phyloP scores from a whole-genome alignment of 2,888 invertebrate genomes.

The Scrobipalpa costella region DNA sequence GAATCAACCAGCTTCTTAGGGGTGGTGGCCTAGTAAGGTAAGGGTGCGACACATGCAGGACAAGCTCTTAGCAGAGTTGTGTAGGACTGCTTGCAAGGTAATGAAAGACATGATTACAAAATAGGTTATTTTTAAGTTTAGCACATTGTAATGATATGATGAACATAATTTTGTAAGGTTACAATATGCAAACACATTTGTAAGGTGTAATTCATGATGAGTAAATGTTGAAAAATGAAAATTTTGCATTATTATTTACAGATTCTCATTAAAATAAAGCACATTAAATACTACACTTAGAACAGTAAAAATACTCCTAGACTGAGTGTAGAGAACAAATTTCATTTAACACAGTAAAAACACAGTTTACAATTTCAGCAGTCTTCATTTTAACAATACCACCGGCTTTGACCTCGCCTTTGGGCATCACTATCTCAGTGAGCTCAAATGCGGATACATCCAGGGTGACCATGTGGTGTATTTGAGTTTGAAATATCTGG shows the following conservation, averaged over 20 bases:
- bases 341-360: slow-evolving; percentile 66
- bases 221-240: slow-evolving; percentile 73
- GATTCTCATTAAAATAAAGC: background rate
- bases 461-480: slow-evolving; percentile 54
- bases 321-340: slow-evolving; percentile 37
- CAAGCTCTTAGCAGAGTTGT: slow-evolving; percentile 43
- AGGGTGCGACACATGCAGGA: slow-evolving; percentile 49
- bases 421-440: slow-evolving; percentile 59
- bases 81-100: slow-evolving; percentile 73
- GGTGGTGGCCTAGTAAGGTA: slow-evolving; percentile 59
- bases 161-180: slow-evolving; percentile 73
- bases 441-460: slow-evolving; percentile 64
- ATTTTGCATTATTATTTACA: background rate
- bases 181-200: slow-evolving; percentile 78
- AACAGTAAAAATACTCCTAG: background rate
- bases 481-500: slow-evolving; percentile 64
- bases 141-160: slow-evolving; percentile 76
- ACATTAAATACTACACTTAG: background rate
- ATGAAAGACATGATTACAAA: slow-evolving; percentile 71
- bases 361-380: slow-evolving; percentile 63
- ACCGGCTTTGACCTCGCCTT: slow-evolving; percentile 61
- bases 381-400: slow-evolving; percentile 70
- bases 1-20: slow-evolving; percentile 29
- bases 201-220: slow-evolving; percentile 78
- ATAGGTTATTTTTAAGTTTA: slow-evolving; percentile 78